Conservation (phyloP, 1,140 invertebrate species). For the Leptopilina clavipes region DNA sequence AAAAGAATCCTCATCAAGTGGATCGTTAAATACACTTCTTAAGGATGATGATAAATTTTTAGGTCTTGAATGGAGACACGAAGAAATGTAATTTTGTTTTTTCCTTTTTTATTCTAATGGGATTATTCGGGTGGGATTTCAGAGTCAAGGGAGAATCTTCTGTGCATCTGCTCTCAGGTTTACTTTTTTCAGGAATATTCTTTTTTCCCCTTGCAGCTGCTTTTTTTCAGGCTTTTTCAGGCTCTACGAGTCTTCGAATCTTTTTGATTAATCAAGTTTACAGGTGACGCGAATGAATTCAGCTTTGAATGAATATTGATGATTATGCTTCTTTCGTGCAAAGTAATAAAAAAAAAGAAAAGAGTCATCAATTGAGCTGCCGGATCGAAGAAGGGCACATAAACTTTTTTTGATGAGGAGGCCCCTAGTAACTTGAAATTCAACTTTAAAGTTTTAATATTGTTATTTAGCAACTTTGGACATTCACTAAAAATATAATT, state of each 20-base stretch:
- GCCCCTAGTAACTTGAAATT: too few relatives aligned
- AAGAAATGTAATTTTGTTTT: conserved; percentile 41
- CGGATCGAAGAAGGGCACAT: too few relatives aligned
- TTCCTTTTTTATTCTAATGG: background rate
- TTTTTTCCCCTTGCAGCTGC: conserved; percentile 71
- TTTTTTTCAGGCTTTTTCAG: conserved; percentile 73
- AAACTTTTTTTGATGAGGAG: too few relatives aligned
- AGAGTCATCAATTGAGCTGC: conserved; percentile 48
- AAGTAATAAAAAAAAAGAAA: conserved; percentile 43
- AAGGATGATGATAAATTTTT: conserved; percentile 49
- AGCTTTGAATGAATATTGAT: conserved; percentile 41
- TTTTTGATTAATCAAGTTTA: conserved; percentile 62
- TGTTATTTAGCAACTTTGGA: too few relatives aligned
- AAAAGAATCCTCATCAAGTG: conserved; percentile 20
- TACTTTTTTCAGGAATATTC: conserved; percentile 64
- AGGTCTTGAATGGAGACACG: conserved; percentile 56
- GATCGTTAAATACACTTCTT: conserved; percentile 4
- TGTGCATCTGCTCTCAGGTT: conserved; percentile 61
- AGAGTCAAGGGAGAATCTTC: conserved; percentile 64
- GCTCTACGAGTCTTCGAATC: conserved; percentile 66
- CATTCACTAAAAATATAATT: too few relatives aligned
- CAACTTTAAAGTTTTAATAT: too few relatives aligned
- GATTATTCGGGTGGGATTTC: conserved; percentile 57
- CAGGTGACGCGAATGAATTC: conserved; percentile 64
- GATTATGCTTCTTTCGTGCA: conserved; percentile 48